A percentile compares a stretch with the other conserved stretches of the same genome.
Conservation (phyloP, 2,797 vertebrate genomes). For the Chaetophractus vellerosus region DNA sequence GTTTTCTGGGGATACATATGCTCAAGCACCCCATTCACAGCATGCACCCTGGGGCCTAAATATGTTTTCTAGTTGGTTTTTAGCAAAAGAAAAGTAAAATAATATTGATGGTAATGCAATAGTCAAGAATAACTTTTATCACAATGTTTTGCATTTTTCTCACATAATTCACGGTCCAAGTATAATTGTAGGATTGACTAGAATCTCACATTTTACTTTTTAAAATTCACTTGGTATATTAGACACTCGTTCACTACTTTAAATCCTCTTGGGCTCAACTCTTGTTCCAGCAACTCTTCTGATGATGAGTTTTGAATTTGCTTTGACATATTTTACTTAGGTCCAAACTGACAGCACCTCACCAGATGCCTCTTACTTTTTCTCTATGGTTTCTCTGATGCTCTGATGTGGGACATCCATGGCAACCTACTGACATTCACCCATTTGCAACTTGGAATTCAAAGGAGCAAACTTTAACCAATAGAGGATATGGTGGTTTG, state of each 20-base stretch:
- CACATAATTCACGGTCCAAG: slow-evolving; percentile 47
- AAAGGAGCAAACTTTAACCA: neutral
- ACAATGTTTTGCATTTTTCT: slow-evolving; percentile 61
- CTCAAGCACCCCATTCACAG: slow-evolving; percentile 69
- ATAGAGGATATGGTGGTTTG: neutral
- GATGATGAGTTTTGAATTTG: neutral
- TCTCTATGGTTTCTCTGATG: neutral
- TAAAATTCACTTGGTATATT: neutral
- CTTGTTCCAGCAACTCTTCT: neutral
- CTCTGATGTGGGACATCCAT: neutral
- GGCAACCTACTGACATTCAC: neutral
- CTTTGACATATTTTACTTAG: neutral
- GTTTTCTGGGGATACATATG: slow-evolving; percentile 77
- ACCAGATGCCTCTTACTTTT: neutral
- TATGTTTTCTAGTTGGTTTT: slow-evolving; percentile 59
- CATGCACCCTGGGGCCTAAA: slow-evolving; percentile 61
- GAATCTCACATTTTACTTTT: neutral
- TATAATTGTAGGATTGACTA: neutral
- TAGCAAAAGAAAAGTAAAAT: slow-evolving; percentile 77
- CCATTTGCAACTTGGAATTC: neutral
- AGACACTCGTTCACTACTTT: neutral
- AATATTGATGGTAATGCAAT: slow-evolving; percentile 56
- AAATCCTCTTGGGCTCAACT: neutral
- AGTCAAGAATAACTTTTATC: slow-evolving; percentile 63
- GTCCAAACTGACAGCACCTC: neutral